Evolutionary conservation across 2,797 vertebrate genomes (phyloP).

Genomic region (Aphelocoma californica): DNA sequence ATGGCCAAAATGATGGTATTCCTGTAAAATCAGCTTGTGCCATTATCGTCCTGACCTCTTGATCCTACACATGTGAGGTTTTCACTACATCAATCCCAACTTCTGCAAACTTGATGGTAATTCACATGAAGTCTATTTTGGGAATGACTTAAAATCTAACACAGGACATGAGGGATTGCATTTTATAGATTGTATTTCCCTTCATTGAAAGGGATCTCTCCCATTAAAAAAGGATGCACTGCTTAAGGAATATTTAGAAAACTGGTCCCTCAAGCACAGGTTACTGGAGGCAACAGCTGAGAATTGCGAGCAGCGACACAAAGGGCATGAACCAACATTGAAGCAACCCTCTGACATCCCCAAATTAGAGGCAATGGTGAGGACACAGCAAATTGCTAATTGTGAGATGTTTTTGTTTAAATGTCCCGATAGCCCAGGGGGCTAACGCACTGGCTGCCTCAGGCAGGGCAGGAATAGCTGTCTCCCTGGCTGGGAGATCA

Average conservation of each 20-base stretch:
- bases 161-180: neutral
- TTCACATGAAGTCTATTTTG: neutral
- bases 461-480: neutral
- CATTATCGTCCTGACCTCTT: neutral
- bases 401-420: conserved; percentile 14
- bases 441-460: conserved; percentile 1
- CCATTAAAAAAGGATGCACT: neutral
- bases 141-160: neutral
- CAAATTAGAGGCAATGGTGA: neutral
- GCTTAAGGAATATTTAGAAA: neutral
- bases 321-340: neutral
- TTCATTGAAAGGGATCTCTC: neutral
- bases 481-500: conserved; percentile 30
- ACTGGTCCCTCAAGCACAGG: neutral
- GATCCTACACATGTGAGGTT: neutral
- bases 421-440: neutral
- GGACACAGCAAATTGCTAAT: neutral
- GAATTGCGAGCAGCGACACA: neutral
- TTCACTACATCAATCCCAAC: neutral
- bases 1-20: neutral
- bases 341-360: neutral
- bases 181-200: neutral
- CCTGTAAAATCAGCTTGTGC: neutral
- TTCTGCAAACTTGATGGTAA: neutral
- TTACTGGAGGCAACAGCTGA: neutral